Percentiles rank a stretch among this genome's conserved stretches.
These are phyloP conservation scores for Cairina moschata DNA, from an alignment of 2,113 vertebrate species.

Conservation along the genomic window DNA sequence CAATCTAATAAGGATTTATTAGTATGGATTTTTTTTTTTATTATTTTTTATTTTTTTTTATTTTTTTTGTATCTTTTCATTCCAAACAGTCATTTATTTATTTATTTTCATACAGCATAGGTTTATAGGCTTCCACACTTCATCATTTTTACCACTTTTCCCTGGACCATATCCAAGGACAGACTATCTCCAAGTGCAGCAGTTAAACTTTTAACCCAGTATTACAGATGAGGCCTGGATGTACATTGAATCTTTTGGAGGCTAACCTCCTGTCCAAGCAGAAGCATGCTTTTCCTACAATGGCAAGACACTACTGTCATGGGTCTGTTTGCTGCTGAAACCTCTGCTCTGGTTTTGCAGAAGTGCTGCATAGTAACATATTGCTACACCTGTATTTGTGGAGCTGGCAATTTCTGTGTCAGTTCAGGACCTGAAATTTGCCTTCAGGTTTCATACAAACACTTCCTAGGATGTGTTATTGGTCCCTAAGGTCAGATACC, in stretches of 20 bases:
- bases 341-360: neutral
- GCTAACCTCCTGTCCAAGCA: neutral
- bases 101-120: neutral
- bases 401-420: neutral
- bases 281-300: neutral
- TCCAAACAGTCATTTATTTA: neutral
- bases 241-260: neutral
- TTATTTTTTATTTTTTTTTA: neutral
- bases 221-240: neutral
- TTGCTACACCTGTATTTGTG: neutral
- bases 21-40: neutral
- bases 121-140: neutral
- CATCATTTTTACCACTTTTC: neutral
- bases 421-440: neutral
- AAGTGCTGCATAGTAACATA: rapidly evolving
- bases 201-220: neutral
- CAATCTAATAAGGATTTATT: neutral
- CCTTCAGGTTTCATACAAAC: neutral
- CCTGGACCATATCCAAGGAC: neutral
- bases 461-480: neutral
- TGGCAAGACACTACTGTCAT: neutral
- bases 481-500: rapidly evolving
- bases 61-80: neutral
- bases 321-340: neutral
- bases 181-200: neutral